Evolutionary conservation across 2,888 invertebrate species (phyloP).

Genomic region (Drosophila histrio): DNA sequence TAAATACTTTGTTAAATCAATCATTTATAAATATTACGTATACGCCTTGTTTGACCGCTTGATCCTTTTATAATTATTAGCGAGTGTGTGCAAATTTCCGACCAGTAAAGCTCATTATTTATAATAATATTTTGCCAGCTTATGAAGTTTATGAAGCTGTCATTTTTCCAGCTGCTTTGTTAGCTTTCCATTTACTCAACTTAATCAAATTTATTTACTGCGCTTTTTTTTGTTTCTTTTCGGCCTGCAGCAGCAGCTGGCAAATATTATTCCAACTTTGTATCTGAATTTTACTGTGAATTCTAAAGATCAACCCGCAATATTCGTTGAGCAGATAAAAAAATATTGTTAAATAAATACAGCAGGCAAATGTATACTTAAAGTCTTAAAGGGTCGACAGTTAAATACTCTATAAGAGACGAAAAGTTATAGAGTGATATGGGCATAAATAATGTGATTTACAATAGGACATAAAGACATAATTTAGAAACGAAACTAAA

Average conservation of each 20-base stretch:
- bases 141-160: constrained; percentile 30
- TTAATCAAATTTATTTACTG: constrained; percentile 33
- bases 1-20: background rate
- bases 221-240: constrained; percentile 10
- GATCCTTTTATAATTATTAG: constrained; percentile 49
- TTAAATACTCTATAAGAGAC: constrained; percentile 7
- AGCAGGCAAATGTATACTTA: background rate
- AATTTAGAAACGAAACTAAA: too few relatives aligned
- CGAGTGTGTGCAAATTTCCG: constrained; percentile 41
- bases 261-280: constrained; percentile 31
- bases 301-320: constrained; percentile 32
- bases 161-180: constrained; percentile 31
- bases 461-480: too few relatives aligned
- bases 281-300: constrained; percentile 2
- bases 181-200: constrained; percentile 19
- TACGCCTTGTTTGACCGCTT: constrained; percentile 35
- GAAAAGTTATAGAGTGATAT: too few relatives aligned
- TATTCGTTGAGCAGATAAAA: constrained; percentile 8
- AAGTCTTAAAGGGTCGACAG: background rate
- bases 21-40: constrained; percentile 46
- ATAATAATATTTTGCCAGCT: constrained; percentile 32
- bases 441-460: too few relatives aligned
- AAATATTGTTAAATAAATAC: constrained; percentile 19
- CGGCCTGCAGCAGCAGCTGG: constrained; percentile 24
- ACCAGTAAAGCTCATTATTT: constrained; percentile 26